phyloP scores from a whole-genome alignment of 2,113 vertebrate genomes.

The Pygoscelis antarcticus region DNA sequence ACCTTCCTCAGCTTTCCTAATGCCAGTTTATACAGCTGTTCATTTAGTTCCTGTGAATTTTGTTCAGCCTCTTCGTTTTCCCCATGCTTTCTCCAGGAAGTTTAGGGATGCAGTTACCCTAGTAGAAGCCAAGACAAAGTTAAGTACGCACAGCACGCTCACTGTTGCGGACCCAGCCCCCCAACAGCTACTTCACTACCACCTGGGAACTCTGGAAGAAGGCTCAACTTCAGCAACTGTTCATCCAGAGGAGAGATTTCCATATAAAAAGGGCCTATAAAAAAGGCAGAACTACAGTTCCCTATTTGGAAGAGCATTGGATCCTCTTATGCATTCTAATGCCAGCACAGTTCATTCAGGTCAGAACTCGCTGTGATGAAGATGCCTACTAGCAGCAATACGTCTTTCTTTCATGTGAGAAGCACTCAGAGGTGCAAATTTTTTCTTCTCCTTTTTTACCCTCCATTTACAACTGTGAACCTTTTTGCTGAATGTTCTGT shows the following conservation, averaged over 20 bases:
- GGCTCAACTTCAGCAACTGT: not conserved
- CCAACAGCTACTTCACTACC: not conserved
- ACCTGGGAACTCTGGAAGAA: not conserved
- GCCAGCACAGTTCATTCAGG: not conserved
- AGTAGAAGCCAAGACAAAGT: not conserved
- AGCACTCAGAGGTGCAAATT: not conserved
- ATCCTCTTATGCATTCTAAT: not conserved
- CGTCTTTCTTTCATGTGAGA: not conserved
- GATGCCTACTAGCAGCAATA: not conserved
- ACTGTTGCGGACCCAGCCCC: not conserved
- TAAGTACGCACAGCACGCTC: accelerated
- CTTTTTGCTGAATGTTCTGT: not conserved
- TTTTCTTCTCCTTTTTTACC: not conserved
- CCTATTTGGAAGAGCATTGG: not conserved
- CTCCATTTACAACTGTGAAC: not conserved
- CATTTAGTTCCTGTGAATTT: not conserved
- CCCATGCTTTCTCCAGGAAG: not conserved
- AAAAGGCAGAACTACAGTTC: not conserved
- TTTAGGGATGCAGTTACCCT: not conserved
- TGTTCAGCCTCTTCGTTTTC: not conserved
- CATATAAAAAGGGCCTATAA: not conserved
- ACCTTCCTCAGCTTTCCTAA: not conserved
- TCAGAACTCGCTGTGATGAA: not conserved
- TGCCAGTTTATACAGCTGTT: not conserved
- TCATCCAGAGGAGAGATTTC: not conserved